phyloP scores from a whole-genome alignment of 2,113 vertebrate genomes.

The Podarcis cretensis region DNA sequence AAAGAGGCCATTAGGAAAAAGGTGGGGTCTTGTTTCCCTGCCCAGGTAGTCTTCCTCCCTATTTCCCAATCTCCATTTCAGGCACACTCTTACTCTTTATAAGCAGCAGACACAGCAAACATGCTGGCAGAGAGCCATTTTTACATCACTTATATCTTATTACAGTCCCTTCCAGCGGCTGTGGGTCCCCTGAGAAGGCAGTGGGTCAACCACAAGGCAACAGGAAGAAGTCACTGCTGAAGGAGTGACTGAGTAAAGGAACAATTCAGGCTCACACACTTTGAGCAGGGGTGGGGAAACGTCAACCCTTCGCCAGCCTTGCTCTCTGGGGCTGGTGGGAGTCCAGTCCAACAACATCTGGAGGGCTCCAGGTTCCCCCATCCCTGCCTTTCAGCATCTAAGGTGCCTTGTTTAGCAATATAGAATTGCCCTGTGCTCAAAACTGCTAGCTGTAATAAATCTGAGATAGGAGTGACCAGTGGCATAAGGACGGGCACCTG shows the following conservation, averaged over 20 bases:
- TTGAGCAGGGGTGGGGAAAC: neutral
- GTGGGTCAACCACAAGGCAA: neutral
- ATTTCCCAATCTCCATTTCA: neutral
- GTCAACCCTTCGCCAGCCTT: too few relatives aligned
- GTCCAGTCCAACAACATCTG: too few relatives aligned
- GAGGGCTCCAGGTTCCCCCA: too few relatives aligned
- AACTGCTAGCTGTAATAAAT: neutral
- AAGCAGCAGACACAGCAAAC: neutral
- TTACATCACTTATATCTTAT: neutral
- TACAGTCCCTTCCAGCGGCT: neutral
- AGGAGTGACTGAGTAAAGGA: neutral
- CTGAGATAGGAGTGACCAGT: neutral
- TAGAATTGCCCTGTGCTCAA: too few relatives aligned
- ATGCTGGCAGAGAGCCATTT: neutral
- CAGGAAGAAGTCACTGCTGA: neutral
- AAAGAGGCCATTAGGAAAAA: neutral
- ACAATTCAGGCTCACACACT: neutral
- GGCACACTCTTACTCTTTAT: neutral
- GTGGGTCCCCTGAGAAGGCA: neutral
- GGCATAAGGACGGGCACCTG: neutral
- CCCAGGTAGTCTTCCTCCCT: neutral
- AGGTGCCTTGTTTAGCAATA: neutral
- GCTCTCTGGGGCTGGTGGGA: too few relatives aligned
- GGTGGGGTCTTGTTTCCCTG: neutral
- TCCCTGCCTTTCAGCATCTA: neutral